Conservation (phyloP, 2,888 invertebrate genomes). For the Drosophila quinaria region DNA sequence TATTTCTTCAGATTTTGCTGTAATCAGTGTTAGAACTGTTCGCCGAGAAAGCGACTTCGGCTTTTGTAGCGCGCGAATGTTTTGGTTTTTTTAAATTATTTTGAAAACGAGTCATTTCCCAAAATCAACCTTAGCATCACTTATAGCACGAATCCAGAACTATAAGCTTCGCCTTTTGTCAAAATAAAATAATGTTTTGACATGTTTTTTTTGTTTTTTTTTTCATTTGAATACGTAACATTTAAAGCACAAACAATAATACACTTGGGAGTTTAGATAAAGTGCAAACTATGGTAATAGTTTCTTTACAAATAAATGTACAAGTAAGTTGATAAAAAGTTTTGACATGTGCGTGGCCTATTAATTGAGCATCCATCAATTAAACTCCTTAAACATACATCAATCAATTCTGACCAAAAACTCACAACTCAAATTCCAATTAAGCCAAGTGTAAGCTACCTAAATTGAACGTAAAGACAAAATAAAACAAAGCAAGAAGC, state of each 20-base stretch:
- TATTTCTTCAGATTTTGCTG: too few species aligned
- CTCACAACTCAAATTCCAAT: slow-evolving; percentile 18
- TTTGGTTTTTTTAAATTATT: too few species aligned
- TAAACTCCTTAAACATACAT: slow-evolving; percentile 1
- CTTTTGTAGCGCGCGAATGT: too few species aligned
- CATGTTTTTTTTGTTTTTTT: too few species aligned
- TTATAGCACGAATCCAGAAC: too few species aligned
- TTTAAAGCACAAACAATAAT: background rate
- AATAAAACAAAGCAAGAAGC: slow-evolving; percentile 10
- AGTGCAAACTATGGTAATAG: background rate
- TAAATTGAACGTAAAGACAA: background rate
- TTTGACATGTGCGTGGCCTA: background rate
- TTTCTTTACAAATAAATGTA: background rate
- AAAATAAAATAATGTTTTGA: too few species aligned
- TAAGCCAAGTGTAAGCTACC: slow-evolving; percentile 17
- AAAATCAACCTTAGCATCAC: too few species aligned
- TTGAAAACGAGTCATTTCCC: too few species aligned
- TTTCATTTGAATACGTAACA: too few species aligned
- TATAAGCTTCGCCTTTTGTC: too few species aligned
- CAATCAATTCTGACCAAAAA: slow-evolving; percentile 25
- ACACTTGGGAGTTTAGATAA: background rate
- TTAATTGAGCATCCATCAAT: slow-evolving; percentile 21
- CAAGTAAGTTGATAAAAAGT: background rate
- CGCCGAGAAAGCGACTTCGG: too few species aligned
- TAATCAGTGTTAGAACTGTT: too few species aligned